Evolutionary conservation across 23 tunicate species (phyloP), one percentile per base, ranked within the genome.

Genomic region (Phallusia fumigata): DNA sequence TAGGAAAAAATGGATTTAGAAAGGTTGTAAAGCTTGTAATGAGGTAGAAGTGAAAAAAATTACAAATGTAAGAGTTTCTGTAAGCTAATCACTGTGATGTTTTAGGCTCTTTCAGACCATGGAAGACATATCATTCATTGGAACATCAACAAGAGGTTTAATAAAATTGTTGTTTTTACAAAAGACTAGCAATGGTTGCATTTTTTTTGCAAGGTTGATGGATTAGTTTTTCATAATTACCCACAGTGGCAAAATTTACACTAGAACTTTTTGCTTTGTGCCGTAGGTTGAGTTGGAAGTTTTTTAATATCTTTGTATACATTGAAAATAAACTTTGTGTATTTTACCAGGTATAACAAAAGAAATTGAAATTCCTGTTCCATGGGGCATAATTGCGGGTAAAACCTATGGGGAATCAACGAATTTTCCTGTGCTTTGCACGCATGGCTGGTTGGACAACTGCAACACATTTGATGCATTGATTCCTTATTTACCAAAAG

Each of bases 401-500:
- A 85, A 84, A 64, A 81, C 82, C 19, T 76, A 72, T 75, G 95
- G 95, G 34, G 64, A 76, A 30, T 5, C 19, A 18, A 77, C 77
- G 13, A 85, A 85, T 12, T 81, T 84, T 3, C 89, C 95, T n/a
- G 89, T 90, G 32, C 44, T 90, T 18, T 84, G 89, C 58, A 33
- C 85, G 0, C 95, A 90, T 73, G 95, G 95, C n/a, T 90, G 95
- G 95, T 81, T 90, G 72, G 95, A 90, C 49, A 90, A 90, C 65
- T 85, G 86, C 50, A 90, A 90, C 40, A 81, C 88, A 18, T 90
- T 90, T 65, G 86, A 90, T 40, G 80, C 75, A n/a, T 72, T 90
- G 65, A 82, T 84, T 77, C 95, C 95, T 35, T 33, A 85, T 8
- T 52, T 90, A 33, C 86, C 89, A 26, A 28, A 85, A 90, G 95